Evolutionary conservation across 2,888 invertebrate genomes (phyloP).

Genomic region (Cheilosia soror): DNA sequence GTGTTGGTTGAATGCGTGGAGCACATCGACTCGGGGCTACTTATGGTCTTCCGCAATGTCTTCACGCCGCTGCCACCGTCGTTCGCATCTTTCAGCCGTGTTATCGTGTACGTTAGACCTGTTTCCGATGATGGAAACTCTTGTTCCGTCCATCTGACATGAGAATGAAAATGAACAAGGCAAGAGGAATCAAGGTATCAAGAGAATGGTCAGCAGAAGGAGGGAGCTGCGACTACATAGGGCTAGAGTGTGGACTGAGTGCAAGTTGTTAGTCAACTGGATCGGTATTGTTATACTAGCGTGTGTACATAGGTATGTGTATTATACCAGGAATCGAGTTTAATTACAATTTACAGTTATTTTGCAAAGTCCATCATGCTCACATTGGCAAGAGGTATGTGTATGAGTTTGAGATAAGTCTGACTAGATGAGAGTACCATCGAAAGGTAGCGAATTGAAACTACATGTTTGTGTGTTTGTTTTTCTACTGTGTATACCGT

Average conservation of each 20-base stretch:
- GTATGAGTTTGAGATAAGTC: neutral
- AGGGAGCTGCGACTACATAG: constrained; percentile 19
- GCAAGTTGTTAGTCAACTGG: constrained; percentile 44
- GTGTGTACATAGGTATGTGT: neutral
- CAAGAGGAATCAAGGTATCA: constrained; percentile 10
- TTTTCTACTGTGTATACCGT: constrained; percentile 36
- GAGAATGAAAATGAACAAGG: constrained; percentile 53
- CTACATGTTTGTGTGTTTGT: constrained; percentile 64
- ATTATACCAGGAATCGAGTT: constrained; percentile 54
- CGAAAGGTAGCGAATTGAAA: constrained; percentile 64
- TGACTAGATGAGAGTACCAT: neutral
- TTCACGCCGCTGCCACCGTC: constrained; percentile 77
- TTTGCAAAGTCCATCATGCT: constrained; percentile 68
- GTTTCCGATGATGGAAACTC: constrained; percentile 82
- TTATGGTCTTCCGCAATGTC: constrained; percentile 76
- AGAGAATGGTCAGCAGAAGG: neutral
- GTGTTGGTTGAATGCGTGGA: constrained; percentile 80
- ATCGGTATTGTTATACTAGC: constrained; percentile 36
- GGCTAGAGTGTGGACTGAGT: constrained; percentile 42
- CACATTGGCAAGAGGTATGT: constrained; percentile 18
- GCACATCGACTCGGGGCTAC: constrained; percentile 80
- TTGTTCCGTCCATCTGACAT: constrained; percentile 80
- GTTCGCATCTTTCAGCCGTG: constrained; percentile 80
- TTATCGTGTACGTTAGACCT: constrained; percentile 83
- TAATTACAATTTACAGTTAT: constrained; percentile 73